Conservation (phyloP, 1,140 invertebrate genomes). For the Plectrocnemia conspersa region DNA sequence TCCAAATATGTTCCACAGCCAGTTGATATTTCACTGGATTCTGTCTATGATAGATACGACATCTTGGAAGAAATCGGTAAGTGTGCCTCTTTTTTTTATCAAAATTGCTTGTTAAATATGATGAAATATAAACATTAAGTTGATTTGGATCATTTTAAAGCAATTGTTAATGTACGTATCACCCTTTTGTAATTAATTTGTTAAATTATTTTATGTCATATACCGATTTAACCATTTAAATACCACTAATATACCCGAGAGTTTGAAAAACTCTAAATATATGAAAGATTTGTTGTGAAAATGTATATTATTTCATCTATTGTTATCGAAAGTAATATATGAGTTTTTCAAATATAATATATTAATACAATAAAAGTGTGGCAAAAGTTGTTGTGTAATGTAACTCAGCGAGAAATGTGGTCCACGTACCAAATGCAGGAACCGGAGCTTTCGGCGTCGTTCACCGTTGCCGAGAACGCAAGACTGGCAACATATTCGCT, state of each 20-base stretch:
- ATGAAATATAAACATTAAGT: neutral
- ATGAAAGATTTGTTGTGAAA: too few species aligned
- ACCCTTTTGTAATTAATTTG: too few species aligned
- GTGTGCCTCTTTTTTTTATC: constrained; percentile 25
- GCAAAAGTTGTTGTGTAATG: constrained; percentile 17
- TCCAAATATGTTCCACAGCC: constrained; percentile 95
- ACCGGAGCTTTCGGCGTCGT: constrained; percentile 99
- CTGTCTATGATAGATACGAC: constrained; percentile 97
- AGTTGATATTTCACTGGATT: constrained; percentile 90
- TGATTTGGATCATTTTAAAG: too few species aligned
- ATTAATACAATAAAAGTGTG: too few species aligned
- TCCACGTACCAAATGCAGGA: constrained; percentile 49
- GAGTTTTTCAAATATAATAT: too few species aligned
- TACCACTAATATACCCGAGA: too few species aligned
- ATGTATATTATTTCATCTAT: too few species aligned
- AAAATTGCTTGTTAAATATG: neutral
- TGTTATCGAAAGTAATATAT: too few species aligned
- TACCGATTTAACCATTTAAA: too few species aligned
- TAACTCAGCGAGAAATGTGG: constrained; percentile 17
- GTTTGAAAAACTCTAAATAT: too few species aligned
- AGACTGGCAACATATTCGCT: constrained; percentile 95
- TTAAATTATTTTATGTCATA: too few species aligned
- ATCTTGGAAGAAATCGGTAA: constrained; percentile 95
- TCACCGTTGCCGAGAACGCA: constrained; percentile 91
- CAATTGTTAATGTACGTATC: too few species aligned